These are phyloP conservation scores for Macrophya alboannulata DNA, from an alignment of 2,888 invertebrate species.

Conservation along the genomic window DNA sequence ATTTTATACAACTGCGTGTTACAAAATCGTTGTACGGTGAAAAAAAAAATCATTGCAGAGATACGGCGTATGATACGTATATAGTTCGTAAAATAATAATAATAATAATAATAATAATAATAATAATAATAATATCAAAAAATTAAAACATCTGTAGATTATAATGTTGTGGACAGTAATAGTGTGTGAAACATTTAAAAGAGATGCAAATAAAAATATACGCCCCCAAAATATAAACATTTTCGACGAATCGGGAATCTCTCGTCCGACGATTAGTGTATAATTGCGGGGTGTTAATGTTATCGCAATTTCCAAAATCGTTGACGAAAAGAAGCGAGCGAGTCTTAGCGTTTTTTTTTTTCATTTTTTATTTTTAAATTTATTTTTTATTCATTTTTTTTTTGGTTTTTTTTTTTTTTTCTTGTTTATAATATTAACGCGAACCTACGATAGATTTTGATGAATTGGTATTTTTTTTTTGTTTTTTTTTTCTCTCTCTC, in stretches of 20 bases:
- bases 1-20: no score
- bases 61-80: no score
- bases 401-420: background rate
- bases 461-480: no score
- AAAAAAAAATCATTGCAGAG: no score
- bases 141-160: no score
- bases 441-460: constrained; percentile 42
- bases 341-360: background rate
- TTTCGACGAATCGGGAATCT: constrained; percentile 11
- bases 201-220: constrained; percentile 6
- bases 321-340: constrained; percentile 1
- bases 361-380: background rate
- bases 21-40: no score
- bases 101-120: no score
- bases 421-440: constrained; percentile 21
- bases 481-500: no score
- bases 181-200: constrained; percentile 1
- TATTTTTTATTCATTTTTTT: background rate
- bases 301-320: constrained; percentile 3
- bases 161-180: background rate
- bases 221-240: constrained; percentile 13
- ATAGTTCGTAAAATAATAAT: no score
- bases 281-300: background rate
- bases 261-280: background rate
- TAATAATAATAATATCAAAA: no score